phyloP scores from a whole-genome alignment of 2,888 invertebrate species.

The Chrysotoxum bicinctum region DNA sequence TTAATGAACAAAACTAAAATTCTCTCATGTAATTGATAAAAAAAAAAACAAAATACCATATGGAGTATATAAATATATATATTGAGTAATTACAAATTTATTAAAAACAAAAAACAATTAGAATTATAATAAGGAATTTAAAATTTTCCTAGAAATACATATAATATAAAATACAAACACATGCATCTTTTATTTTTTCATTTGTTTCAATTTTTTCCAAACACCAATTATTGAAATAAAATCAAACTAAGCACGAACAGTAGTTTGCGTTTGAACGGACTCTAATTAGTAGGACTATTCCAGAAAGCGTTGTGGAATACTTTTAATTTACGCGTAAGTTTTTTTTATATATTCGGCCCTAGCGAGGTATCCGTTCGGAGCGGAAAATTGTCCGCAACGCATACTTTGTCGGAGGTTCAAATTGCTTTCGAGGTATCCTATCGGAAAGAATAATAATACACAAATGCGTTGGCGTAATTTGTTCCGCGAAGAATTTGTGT shows the following conservation, averaged over 20 bases:
- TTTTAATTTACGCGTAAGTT: no score
- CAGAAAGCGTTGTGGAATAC: no score
- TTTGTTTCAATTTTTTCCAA: slow-evolving; percentile 29
- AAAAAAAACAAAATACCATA: slow-evolving; percentile 18
- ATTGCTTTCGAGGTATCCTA: no score
- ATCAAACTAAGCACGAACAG: background rate
- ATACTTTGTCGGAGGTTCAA: no score
- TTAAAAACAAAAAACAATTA: slow-evolving; percentile 44
- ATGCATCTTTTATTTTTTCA: slow-evolving; percentile 55
- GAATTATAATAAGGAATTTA: slow-evolving; percentile 60
- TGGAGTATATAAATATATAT: slow-evolving; percentile 34
- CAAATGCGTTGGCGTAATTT: no score
- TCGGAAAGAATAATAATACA: no score
- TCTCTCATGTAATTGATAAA: slow-evolving; percentile 57
- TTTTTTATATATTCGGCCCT: no score
- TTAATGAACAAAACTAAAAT: slow-evolving; percentile 34
- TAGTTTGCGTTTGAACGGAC: background rate
- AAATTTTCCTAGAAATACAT: slow-evolving; percentile 63
- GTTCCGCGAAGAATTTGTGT: no score
- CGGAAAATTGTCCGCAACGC: no score
- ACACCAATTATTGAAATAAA: slow-evolving; percentile 29
- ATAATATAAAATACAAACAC: slow-evolving; percentile 68
- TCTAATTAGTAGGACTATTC: background rate
- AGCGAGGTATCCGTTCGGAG: no score
- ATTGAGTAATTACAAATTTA: slow-evolving; percentile 57